A percentile compares a stretch with the other conserved stretches of the same genome.
Conservation (phyloP, 2,888 invertebrate genomes). For the Drosophila picticornis region DNA sequence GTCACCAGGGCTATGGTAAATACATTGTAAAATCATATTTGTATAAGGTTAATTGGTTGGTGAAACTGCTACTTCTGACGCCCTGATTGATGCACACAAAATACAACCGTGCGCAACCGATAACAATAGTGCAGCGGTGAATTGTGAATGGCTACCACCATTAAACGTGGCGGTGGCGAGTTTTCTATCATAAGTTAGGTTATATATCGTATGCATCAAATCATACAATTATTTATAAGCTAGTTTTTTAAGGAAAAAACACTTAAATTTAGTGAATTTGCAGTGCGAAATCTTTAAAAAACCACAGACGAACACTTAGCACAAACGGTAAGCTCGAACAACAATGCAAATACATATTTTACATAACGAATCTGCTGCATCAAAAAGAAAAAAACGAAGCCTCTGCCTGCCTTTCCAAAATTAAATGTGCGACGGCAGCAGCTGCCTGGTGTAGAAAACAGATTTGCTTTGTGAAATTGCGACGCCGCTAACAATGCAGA, state of each 20-base stretch:
- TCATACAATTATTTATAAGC: conserved; percentile 86
- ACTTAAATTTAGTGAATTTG: conserved; percentile 85
- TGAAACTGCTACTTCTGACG: conserved; percentile 1
- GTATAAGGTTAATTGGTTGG: background rate
- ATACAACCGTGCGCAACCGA: conserved; percentile 51
- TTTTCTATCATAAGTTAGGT: conserved; percentile 85
- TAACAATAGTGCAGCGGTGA: conserved; percentile 47
- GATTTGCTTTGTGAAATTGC: conserved; percentile 42
- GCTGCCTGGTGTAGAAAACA: conserved; percentile 63
- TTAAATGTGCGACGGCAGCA: conserved; percentile 66
- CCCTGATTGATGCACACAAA: conserved; percentile 14
- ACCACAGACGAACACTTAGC: conserved; percentile 84
- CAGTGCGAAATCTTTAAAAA: conserved; percentile 84
- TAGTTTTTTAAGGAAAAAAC: conserved; percentile 86
- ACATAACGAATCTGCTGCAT: conserved; percentile 70
- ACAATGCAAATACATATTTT: conserved; percentile 65
- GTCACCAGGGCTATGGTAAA: conserved; percentile 21
- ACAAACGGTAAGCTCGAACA: conserved; percentile 83
- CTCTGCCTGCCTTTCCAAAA: conserved; percentile 68
- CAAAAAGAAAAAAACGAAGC: conserved; percentile 56
- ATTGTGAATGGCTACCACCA: conserved; percentile 63
- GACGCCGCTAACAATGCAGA: conserved; percentile 16
- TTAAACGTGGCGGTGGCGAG: conserved; percentile 80
- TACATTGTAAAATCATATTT: background rate
- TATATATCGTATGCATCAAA: conserved; percentile 85